Percentiles rank a stretch among this genome's conserved stretches.
Evolutionary conservation across 2,888 invertebrate genomes (phyloP).

Genomic region (Scaptomyza flava): DNA sequence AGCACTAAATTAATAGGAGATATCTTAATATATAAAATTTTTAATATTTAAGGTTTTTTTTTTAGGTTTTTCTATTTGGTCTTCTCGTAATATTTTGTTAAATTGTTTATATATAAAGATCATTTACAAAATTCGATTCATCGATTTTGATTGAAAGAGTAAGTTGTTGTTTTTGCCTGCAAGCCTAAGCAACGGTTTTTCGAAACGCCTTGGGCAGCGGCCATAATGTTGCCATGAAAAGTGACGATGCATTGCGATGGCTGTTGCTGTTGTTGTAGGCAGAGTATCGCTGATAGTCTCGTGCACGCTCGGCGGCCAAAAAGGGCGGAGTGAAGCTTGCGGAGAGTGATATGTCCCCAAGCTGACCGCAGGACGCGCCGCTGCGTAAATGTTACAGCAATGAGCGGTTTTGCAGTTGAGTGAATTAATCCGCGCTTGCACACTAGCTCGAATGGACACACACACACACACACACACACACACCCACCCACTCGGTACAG

Average conservation of each 20-base stretch:
- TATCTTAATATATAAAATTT: too few species aligned
- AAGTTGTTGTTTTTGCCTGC: neutral
- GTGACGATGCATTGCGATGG: neutral
- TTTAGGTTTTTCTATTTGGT: too few species aligned
- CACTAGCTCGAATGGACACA: conserved; percentile 5
- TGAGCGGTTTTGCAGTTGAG: conserved; percentile 69
- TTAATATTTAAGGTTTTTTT: too few species aligned
- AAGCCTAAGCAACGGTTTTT: conserved; percentile 6
- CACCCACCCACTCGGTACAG: neutral
- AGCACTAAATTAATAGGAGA: too few species aligned
- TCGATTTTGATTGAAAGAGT: too few species aligned
- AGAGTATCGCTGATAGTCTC: neutral
- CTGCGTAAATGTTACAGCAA: conserved; percentile 68
- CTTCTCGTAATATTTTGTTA: too few species aligned
- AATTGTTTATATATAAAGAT: too few species aligned
- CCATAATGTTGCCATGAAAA: conserved; percentile 29
- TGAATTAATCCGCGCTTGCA: conserved; percentile 57
- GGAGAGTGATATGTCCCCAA: conserved; percentile 35
- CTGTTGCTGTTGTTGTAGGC: neutral
- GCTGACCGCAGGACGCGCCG: conserved; percentile 56
- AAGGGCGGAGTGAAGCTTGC: neutral
- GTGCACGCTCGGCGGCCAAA: neutral
- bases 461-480: conserved; percentile 9
- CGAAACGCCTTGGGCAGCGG: conserved; percentile 8
- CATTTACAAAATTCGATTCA: too few species aligned